Conservation (phyloP, 1,140 invertebrate species). For the Lasioglossum albipes region DNA sequence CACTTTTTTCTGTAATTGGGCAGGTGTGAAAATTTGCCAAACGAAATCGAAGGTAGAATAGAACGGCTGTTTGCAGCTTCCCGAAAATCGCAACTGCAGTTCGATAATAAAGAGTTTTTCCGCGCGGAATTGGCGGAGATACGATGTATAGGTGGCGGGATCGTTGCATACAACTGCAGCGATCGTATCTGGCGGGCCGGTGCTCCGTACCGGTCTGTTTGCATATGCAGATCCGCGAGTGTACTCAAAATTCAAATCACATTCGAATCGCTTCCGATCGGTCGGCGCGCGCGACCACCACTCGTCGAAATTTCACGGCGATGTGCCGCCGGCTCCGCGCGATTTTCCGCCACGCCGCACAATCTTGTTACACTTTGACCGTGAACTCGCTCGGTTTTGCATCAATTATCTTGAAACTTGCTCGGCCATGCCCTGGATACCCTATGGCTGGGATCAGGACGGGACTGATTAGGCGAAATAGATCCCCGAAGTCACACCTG, state of each 20-base stretch:
- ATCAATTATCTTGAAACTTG: not conserved
- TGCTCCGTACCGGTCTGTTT: conserved; percentile 37
- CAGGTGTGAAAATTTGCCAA: not conserved
- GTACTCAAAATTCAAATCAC: conserved; percentile 63
- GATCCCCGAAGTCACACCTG: no score
- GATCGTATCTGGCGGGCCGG: conserved; percentile 25
- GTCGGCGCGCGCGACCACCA: not conserved
- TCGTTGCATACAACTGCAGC: not conserved
- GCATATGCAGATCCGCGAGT: conserved; percentile 55
- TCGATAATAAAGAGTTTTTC: conserved; percentile 10
- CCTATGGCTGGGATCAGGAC: no score
- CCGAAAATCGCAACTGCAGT: not conserved
- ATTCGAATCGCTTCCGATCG: conserved; percentile 57
- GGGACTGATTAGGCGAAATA: no score
- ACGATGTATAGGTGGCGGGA: conserved; percentile 7
- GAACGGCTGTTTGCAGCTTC: not conserved
- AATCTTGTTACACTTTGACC: not conserved
- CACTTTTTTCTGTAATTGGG: no score
- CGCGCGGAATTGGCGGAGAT: not conserved
- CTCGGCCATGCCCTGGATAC: no score
- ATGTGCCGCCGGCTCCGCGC: not conserved
- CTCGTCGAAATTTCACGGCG: conserved; percentile 47
- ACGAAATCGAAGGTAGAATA: not conserved
- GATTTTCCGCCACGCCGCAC: conserved; percentile 10
- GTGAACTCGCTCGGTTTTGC: not conserved